Percentiles rank a stretch among this genome's conserved stretches.
Conservation (phyloP, 2,888 invertebrate species). For the Drosophila melanosoma region DNA sequence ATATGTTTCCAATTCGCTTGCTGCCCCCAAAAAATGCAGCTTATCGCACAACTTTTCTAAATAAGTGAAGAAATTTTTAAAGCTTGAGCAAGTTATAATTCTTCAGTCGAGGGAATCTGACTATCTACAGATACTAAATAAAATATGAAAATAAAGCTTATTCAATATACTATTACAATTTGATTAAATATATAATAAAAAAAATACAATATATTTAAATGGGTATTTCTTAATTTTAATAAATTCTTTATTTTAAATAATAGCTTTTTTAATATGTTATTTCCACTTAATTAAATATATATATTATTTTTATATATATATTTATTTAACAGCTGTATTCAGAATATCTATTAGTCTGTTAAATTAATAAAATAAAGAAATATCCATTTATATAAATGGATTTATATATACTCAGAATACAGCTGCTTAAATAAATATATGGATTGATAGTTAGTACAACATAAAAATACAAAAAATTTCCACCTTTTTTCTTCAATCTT, state of each 20-base stretch:
- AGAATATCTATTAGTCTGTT: too few species aligned
- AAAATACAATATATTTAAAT: background rate
- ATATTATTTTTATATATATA: too few species aligned
- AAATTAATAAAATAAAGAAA: too few species aligned
- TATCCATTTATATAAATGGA: too few species aligned
- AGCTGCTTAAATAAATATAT: background rate
- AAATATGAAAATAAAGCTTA: background rate
- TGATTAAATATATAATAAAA: background rate
- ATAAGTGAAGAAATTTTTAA: background rate
- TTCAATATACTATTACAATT: background rate
- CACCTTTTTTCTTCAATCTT: background rate
- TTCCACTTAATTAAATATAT: too few species aligned
- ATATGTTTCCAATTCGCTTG: slow-evolving; percentile 44
- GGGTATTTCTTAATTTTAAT: rapidly evolving
- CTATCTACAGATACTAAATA: background rate
- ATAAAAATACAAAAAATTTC: background rate
- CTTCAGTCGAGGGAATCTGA: too few species aligned
- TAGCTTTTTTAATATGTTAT: too few species aligned
- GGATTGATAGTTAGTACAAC: background rate
- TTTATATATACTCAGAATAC: background rate
- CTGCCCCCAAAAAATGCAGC: background rate
- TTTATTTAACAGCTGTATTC: too few species aligned
- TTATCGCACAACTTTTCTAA: background rate
- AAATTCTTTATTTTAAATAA: too few species aligned
- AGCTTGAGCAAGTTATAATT: background rate